phyloP scores from a whole-genome alignment of 2,888 invertebrate species.

The Ethmia dodecea region DNA sequence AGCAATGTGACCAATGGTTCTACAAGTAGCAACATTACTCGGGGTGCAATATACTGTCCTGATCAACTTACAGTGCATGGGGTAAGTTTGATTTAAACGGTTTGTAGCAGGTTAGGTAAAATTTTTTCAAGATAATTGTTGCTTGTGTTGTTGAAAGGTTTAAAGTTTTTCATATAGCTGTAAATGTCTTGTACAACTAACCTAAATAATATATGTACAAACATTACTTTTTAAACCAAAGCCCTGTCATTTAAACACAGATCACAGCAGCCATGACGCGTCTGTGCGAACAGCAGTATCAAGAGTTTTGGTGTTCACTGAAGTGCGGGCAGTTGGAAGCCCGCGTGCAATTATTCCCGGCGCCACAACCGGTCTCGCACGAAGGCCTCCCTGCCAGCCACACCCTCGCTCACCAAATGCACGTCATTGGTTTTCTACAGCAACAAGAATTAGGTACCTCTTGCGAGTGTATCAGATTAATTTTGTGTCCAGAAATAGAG shows the following conservation, averaged over 20 bases:
- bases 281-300: constrained; percentile 65
- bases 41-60: constrained; percentile 62
- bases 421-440: constrained; percentile 92
- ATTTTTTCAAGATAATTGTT: too few species aligned
- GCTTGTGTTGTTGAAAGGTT: too few species aligned
- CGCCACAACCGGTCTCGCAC: constrained; percentile 78
- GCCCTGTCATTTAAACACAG: constrained; percentile 28
- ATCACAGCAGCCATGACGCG: constrained; percentile 50
- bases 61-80: constrained; percentile 60
- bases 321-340: constrained; percentile 68
- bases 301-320: constrained; percentile 63
- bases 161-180: too few species aligned
- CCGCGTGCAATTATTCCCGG: constrained; percentile 61
- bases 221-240: too few species aligned
- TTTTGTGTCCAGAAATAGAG: too few species aligned
- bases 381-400: constrained; percentile 78
- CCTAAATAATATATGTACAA: too few species aligned
- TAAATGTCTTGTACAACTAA: too few species aligned
- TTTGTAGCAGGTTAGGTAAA: too few species aligned
- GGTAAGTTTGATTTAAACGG: constrained; percentile 49
- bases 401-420: constrained; percentile 83
- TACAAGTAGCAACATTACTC: constrained; percentile 42
- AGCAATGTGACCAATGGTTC: constrained; percentile 60
- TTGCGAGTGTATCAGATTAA: too few species aligned
- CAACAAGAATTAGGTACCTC: constrained; percentile 90